Evolutionary conservation across 2,888 invertebrate genomes (phyloP).

Genomic region (Rhaphigaster nebulosa): DNA sequence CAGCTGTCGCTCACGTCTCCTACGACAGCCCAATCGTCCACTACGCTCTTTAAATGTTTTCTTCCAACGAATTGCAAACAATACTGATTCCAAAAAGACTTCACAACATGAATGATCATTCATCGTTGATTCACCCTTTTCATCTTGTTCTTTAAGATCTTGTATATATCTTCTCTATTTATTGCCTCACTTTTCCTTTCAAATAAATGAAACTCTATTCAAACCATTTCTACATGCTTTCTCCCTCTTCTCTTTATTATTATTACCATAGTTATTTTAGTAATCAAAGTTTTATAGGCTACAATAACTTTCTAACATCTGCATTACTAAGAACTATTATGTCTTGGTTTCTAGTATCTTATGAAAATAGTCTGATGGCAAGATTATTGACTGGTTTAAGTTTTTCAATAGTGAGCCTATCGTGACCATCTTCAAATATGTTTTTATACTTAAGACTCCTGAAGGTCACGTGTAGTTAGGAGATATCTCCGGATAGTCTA

Average conservation of each 20-base stretch:
- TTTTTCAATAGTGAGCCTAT: no score
- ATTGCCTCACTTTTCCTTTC: background rate
- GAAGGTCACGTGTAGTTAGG: no score
- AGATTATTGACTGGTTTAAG: no score
- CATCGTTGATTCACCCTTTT: background rate
- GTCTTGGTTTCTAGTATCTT: no score
- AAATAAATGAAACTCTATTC: background rate
- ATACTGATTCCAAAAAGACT: background rate
- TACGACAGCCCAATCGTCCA: conserved; percentile 65
- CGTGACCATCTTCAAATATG: no score
- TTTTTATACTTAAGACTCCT: no score
- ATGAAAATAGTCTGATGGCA: no score
- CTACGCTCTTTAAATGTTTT: conserved; percentile 64
- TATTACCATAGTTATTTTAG: no score
- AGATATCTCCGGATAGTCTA: no score
- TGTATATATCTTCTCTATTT: conserved; percentile 4
- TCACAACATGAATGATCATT: background rate
- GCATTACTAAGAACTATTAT: no score
- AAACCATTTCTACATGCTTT: background rate
- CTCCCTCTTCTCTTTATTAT: background rate
- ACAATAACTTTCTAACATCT: no score
- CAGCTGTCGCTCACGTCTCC: conserved; percentile 66
- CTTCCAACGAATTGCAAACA: background rate
- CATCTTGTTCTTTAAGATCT: background rate
- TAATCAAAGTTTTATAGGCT: no score